Base-by-base conservation (phyloP, 2,113 vertebrate genomes). In the Malurus alboscapulatus region DNA sequence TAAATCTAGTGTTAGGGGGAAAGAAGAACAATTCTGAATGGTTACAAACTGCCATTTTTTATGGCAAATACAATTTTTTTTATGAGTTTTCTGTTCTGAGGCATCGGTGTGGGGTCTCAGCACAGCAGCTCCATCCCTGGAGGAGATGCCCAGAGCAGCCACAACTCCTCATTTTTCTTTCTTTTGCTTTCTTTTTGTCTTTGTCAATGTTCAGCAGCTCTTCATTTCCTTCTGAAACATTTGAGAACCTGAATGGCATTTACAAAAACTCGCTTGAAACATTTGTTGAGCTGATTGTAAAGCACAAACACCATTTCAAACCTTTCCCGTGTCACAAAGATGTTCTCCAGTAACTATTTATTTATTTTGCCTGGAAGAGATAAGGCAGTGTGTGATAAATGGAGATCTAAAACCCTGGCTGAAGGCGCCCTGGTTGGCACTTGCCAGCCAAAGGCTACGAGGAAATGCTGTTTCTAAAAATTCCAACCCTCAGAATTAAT, bases 71-170 rank as follows among this genome's bases (percentile, higher is more conserved):
- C 38, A 38, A 38, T 38, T 38, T 38, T 38, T 38, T 38, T 38
- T 38, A 38, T 38, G 38, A 10, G 38, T 38, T n/a, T 38, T 62
- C 21, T 54, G 67, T 17, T 17, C 36, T 13, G 62, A 71, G 51
- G 14, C 7, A 0, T 20, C 1, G 3, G 19, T 48, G 50, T 29
- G 12, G 1, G 40, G 45, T 32, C 26, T 17, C 0, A 2, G 44
- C 2, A 4, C 34, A 66, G 47, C 34, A 40, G 36, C 15, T 32
- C 50, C 29, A 12, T 14, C 1, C 0, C 45, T 58, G 57, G 9
- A 36, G 38, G 21, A 38, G 18, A 18, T 11, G 58, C 15, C 29
- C 82, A 57, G 34, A 30, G 40, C 48, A 15, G 0, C 2, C n/a
- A 19, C n/a, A 50, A 4, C 42, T 40, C 51, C 38, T 6, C 53